These are phyloP conservation scores for Drosophila cardini DNA, from an alignment of 1,140 invertebrate genomes.

Conservation along the genomic window DNA sequence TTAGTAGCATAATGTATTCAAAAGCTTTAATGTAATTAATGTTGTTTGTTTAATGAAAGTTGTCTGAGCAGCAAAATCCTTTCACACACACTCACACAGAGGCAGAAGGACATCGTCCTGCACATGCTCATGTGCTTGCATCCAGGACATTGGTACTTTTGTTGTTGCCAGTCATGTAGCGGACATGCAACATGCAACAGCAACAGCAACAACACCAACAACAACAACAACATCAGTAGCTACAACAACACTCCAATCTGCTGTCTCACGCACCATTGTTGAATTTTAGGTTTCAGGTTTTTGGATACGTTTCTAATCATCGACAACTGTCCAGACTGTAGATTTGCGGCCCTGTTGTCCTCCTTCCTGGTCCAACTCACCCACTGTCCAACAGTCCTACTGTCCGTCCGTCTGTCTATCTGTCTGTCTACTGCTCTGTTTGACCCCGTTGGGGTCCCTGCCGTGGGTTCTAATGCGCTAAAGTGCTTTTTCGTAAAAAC, in stretches of 20 bases:
- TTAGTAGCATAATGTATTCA: conserved; percentile 69
- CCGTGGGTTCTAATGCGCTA: conserved; percentile 80
- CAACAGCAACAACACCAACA: conserved; percentile 38
- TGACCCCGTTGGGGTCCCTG: conserved; percentile 25
- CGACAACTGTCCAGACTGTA: conserved; percentile 75
- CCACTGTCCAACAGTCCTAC: background rate
- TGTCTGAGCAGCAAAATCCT: conserved; percentile 45
- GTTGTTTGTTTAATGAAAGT: conserved; percentile 80
- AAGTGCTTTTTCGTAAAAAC: conserved; percentile 83
- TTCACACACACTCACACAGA: conserved; percentile 4
- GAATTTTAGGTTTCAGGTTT: conserved; percentile 22
- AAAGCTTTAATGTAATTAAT: conserved; percentile 83
- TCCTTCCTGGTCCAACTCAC: background rate
- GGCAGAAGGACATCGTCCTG: background rate
- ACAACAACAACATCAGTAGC: conserved; percentile 16
- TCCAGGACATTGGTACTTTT: conserved; percentile 55
- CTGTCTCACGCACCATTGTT: conserved; percentile 45
- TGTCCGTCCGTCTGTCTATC: background rate
- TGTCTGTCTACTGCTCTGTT: conserved; percentile 3
- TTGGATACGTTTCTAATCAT: conserved; percentile 71
- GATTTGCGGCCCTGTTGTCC: conserved; percentile 45
- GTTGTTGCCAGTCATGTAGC: conserved; percentile 63
- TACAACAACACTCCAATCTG: conserved; percentile 12
- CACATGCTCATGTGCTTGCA: conserved; percentile 28
- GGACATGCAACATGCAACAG: conserved; percentile 50